These are phyloP conservation scores for Phania funesta DNA, from an alignment of 2,888 invertebrate genomes.

Conservation along the genomic window DNA sequence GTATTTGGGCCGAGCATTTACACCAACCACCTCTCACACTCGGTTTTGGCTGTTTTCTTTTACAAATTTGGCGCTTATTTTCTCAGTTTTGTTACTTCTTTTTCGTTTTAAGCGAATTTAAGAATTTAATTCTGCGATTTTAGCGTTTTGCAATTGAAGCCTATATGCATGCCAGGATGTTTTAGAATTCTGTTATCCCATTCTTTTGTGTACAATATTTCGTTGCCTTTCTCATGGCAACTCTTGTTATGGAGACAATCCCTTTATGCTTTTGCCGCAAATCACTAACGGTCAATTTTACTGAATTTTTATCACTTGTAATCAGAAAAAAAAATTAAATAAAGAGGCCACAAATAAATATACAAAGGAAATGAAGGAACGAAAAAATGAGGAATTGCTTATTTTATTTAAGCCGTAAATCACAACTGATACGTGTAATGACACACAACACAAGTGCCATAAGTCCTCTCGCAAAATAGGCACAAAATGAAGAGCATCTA, in stretches of 20 bases:
- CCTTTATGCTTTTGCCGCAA: slow-evolving; percentile 16
- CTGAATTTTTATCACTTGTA: slow-evolving; percentile 56
- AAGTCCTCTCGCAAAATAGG: slow-evolving; percentile 48
- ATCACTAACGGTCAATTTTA: slow-evolving; percentile 57
- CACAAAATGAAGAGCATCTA: slow-evolving; percentile 66
- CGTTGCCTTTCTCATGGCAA: slow-evolving; percentile 17
- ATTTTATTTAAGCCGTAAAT: slow-evolving; percentile 75
- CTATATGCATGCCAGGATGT: no score
- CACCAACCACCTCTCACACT: no score
- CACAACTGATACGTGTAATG: slow-evolving; percentile 72
- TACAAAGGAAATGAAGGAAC: neutral
- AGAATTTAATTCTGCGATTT: no score
- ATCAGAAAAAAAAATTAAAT: slow-evolving; percentile 43
- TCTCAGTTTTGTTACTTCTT: no score
- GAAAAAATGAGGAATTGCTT: slow-evolving; percentile 78
- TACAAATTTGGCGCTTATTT: no score
- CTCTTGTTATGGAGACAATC: neutral
- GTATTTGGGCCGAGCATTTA: neutral
- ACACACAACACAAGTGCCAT: slow-evolving; percentile 64
- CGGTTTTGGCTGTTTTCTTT: no score
- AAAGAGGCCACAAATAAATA: slow-evolving; percentile 24
- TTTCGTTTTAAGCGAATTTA: no score
- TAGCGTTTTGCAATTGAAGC: no score
- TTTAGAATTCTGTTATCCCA: no score
- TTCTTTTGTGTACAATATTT: neutral